A percentile compares a stretch with the other conserved stretches of the same genome.
Conservation (phyloP, 2,888 invertebrate genomes). For the Nysson spinosus region DNA sequence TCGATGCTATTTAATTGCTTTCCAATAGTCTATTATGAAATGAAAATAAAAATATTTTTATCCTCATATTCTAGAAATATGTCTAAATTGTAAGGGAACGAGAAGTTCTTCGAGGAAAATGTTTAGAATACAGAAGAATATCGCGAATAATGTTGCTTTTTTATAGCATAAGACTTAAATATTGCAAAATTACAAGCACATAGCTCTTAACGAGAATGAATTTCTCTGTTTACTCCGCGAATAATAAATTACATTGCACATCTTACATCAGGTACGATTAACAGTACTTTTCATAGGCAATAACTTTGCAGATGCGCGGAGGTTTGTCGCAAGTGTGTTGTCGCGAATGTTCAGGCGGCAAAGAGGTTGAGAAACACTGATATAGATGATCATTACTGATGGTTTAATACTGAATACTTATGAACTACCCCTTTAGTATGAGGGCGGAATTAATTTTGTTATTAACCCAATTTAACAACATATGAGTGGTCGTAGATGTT, state of each 20-base stretch:
- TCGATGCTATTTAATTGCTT: too few species aligned
- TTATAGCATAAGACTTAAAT: too few species aligned
- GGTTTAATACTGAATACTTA: too few species aligned
- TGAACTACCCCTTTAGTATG: slow-evolving; percentile 22
- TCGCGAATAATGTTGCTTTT: too few species aligned
- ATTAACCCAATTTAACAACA: slow-evolving; percentile 31
- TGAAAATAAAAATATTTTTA: too few species aligned
- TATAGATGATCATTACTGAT: slow-evolving; percentile 59
- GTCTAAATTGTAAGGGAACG: too few species aligned
- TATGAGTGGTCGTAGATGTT: background rate
- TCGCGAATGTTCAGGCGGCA: too few species aligned
- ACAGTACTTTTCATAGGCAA: slow-evolving; percentile 37
- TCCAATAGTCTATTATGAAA: too few species aligned
- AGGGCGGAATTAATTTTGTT: slow-evolving; percentile 59
- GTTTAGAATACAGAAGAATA: too few species aligned
- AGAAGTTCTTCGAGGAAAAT: too few species aligned
- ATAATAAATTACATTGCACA: too few species aligned
- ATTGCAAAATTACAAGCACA: background rate
- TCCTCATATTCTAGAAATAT: too few species aligned
- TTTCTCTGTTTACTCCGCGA: background rate
- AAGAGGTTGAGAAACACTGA: slow-evolving; percentile 28
- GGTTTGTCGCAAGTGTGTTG: slow-evolving; percentile 51
- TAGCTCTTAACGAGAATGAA: slow-evolving; percentile 9
- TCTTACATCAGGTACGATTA: slow-evolving; percentile 33
- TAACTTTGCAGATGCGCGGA: slow-evolving; percentile 45